Conservation (phyloP, 1,140 invertebrate species). For the Rhyacophila brunnea region DNA sequence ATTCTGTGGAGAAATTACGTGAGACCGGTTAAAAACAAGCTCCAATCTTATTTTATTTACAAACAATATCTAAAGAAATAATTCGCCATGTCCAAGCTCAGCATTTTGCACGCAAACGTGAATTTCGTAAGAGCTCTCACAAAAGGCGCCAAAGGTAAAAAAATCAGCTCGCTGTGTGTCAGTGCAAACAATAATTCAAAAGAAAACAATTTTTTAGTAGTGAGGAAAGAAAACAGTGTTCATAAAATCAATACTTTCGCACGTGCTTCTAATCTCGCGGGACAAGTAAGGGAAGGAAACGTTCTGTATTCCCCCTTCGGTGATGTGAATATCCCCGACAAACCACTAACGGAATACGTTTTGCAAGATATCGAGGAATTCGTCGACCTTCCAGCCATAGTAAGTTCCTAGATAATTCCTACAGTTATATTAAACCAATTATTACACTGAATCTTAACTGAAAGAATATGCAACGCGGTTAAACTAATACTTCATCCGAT, state of each 20-base stretch:
- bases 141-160: no score
- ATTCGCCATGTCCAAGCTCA: conserved; percentile 8
- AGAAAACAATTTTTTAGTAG: no score
- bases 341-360: conserved; percentile 54
- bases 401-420: conserved; percentile 44
- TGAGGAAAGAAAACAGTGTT: no score
- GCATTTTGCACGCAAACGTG: conserved; percentile 6
- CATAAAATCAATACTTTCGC: neutral
- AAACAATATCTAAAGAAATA: no score
- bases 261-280: conserved; percentile 41
- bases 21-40: neutral
- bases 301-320: conserved; percentile 50
- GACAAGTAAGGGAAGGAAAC: conserved; percentile 42
- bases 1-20: neutral
- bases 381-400: conserved; percentile 55
- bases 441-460: no score
- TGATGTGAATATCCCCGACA: conserved; percentile 49
- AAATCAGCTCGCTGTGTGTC: no score
- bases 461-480: no score
- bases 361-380: conserved; percentile 53
- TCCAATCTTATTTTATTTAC: no score
- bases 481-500: no score
- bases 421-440: no score
- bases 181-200: no score
- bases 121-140: neutral